A percentile compares a stretch with the other conserved stretches of the same genome.
These are phyloP conservation scores for Pedionomus torquatus DNA, from an alignment of 2,113 vertebrate genomes.

Conservation along the genomic window DNA sequence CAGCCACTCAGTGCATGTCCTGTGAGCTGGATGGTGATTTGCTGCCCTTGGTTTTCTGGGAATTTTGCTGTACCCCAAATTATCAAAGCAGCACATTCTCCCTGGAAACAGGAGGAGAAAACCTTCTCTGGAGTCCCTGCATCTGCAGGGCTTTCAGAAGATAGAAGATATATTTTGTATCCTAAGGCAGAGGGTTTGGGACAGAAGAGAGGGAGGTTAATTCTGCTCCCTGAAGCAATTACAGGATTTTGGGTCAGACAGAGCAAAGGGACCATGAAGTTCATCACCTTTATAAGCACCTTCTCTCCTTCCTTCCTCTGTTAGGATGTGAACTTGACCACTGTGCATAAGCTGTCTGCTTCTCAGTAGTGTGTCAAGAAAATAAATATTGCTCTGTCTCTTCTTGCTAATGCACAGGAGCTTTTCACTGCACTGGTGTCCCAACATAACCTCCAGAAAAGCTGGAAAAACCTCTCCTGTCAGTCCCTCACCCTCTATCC, in stretches of 20 bases:
- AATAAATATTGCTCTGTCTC: not conserved
- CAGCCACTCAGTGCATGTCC: fast-evolving
- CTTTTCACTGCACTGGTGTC: fast-evolving
- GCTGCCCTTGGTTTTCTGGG: not conserved
- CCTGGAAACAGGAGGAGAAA: not conserved
- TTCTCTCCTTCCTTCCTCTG: not conserved
- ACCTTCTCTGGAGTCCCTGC: too few relatives aligned
- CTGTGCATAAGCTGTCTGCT: not conserved
- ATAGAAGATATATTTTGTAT: fast-evolving
- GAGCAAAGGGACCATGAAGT: not conserved
- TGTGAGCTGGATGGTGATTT: fast-evolving
- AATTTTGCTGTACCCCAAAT: not conserved
- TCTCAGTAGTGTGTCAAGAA: fast-evolving
- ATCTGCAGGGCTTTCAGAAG: not conserved
- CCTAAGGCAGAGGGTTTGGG: not conserved
- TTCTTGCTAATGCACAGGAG: not conserved
- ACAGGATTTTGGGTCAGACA: not conserved
- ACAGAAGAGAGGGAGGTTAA: not conserved
- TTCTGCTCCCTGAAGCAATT: not conserved
- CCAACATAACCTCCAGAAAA: not conserved
- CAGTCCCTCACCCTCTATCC: fast-evolving
- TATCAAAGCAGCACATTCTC: not conserved
- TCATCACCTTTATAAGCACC: not conserved
- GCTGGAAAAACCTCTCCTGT: not conserved
- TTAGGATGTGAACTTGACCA: not conserved